A percentile compares a stretch with the other conserved stretches of the same genome.
Evolutionary conservation across 2,888 invertebrate genomes (phyloP).

Genomic region (Rugalucina vietnamica): DNA sequence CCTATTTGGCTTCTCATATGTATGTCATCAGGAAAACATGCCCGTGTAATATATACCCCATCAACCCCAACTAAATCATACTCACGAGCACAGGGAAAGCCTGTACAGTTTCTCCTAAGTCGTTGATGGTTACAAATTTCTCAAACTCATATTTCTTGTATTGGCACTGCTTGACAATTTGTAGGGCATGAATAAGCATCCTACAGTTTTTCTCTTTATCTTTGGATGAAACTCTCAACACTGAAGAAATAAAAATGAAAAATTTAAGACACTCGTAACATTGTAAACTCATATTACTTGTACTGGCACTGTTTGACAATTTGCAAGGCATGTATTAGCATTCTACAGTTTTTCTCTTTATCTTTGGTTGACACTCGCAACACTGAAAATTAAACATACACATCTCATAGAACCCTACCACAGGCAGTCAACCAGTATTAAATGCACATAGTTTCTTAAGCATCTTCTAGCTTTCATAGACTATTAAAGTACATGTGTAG

Average conservation of each 20-base stretch:
- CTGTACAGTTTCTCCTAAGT: conserved; percentile 89
- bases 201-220: conserved; percentile 88
- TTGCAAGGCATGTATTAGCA: conserved; percentile 95
- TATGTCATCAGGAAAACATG: no score
- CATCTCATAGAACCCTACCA: no score
- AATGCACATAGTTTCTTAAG: no score
- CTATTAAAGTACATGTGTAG: no score
- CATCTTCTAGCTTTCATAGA: no score
- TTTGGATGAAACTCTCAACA: conserved; percentile 80
- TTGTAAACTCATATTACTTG: not conserved
- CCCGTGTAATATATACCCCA: no score
- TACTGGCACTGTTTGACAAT: conserved; percentile 89
- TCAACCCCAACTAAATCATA: conserved; percentile 18
- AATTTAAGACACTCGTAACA: not conserved
- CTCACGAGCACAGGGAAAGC: conserved; percentile 91
- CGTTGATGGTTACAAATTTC: conserved; percentile 88
- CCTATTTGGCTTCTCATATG: no score
- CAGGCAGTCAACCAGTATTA: no score
- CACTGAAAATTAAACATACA: conserved; percentile 72
- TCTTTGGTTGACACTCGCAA: conserved; percentile 84
- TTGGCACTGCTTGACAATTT: conserved; percentile 91
- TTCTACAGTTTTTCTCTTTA: conserved; percentile 88
- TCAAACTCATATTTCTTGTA: conserved; percentile 92
- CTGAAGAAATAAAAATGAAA: conserved; percentile 67
- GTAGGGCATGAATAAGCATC: conserved; percentile 95